Base-by-base conservation (phyloP, 2,113 vertebrate species). In the Hiodon tergisus region DNA sequence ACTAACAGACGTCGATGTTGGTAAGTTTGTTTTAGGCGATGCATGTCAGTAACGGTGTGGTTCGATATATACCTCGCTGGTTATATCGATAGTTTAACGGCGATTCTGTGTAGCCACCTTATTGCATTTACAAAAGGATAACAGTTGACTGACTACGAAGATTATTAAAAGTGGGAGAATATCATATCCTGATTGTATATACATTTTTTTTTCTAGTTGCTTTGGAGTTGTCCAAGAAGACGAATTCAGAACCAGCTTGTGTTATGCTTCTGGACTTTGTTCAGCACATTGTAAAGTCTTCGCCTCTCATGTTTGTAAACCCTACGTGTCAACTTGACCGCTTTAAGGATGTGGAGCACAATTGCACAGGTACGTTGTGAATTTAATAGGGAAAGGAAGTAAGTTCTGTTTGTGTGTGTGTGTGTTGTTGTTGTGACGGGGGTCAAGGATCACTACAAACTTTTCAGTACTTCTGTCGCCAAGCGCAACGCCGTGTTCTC, bases 251-350 rank as follows among this genome's bases (percentile, higher is more conserved):
- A 78, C 96, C 95, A 46, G 94, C 95, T 74, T 98, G 96, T 84
- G 93, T 98, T 72, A 99, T 99, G 96, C 86, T 99, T 76, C 90
- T 99, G 81, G 95, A 98, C 84, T 99, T 99, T 80, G 93, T 99
- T 79, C 94, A 96, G 76, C 93, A 99, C 76, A 98, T 98, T 3
- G 94, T 99, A 88, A 97, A 96, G 84, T 99, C 97, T 52, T 98
- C 94, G 1, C 94, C 96, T 0, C 90, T 98, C 78, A 96, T 99
- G 93, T 99, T 99, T 83, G 89, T 96, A 71, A 98, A 93, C 75
- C 90, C 91, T 60, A 86, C 92, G 72, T 92, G 87, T 81, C 93
- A 87, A 78, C 89, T 84, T 58, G 89, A 90, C 5, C 85, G 89
- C 13, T 89, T 86, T 78, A 87, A 82, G 48, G 90, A 95, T 69